phyloP scores from a whole-genome alignment of 2,888 invertebrate species.

The Scaptomyza polygonia region DNA sequence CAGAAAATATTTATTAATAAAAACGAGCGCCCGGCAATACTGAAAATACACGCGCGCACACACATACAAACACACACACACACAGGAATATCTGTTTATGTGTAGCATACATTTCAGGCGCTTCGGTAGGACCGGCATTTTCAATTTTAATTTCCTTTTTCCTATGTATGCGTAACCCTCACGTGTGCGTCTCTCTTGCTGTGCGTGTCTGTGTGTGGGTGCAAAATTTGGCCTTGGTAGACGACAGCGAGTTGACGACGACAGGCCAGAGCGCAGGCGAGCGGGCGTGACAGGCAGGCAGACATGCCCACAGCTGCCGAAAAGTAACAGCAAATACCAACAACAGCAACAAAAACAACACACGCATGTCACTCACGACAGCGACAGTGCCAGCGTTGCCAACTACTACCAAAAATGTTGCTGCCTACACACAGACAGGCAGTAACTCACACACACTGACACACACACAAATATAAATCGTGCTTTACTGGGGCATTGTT shows the following conservation, averaged over 20 bases:
- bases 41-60: slow-evolving; percentile 34
- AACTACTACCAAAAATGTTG: slow-evolving; percentile 39
- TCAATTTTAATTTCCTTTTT: slow-evolving; percentile 82
- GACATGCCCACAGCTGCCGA: slow-evolving; percentile 67
- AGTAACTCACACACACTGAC: slow-evolving; percentile 28
- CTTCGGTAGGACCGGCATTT: slow-evolving; percentile 70
- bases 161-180: slow-evolving; percentile 71
- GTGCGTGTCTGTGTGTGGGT: slow-evolving; percentile 55
- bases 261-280: slow-evolving; percentile 34
- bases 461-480: slow-evolving; percentile 32
- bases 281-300: slow-evolving; percentile 48
- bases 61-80: slow-evolving; percentile 3
- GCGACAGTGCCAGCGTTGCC: slow-evolving; percentile 50
- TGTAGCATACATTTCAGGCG: slow-evolving; percentile 72
- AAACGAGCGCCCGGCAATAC: slow-evolving; percentile 73
- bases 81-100: neutral
- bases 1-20: slow-evolving; percentile 77
- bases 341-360: slow-evolving; percentile 31
- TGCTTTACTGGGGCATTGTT: slow-evolving; percentile 55
- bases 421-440: slow-evolving; percentile 43
- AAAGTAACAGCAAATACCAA: slow-evolving; percentile 41
- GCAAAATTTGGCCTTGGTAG: slow-evolving; percentile 79
- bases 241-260: slow-evolving; percentile 62
- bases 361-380: slow-evolving; percentile 53
- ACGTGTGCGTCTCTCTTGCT: slow-evolving; percentile 62